Base-by-base conservation (phyloP, 2,113 vertebrate genomes). In the Nettapus auritus region DNA sequence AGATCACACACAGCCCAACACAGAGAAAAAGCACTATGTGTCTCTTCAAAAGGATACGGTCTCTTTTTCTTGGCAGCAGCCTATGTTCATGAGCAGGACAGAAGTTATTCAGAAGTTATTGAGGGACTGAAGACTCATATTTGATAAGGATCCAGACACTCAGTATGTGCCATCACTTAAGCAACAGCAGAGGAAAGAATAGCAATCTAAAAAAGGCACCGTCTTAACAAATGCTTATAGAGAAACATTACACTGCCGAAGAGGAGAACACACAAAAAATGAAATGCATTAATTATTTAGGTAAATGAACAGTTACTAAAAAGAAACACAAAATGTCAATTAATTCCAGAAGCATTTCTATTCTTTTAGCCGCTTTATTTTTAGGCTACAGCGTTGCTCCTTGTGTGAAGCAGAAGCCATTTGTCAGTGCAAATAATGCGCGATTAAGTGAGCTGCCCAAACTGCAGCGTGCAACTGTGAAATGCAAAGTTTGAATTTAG, bases 241-340 rank as follows among this genome's bases (percentile, higher is more conserved):
- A 59, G 29, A 75, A 87, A 87, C 28, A 36, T 69, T 82, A 73
- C 13, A 0, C 8, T 76, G 21, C 16, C 21, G 38, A 79, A 84
- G 42, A 82, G 19, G 9, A 89, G 50, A 88, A 84, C 29, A 68
- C 21, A 67, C 34, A 63, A 52, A 82, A 82, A 69, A 85, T 26
- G 7, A 89, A 73, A 21, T 3, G 5, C 31, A 75, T 79, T 1
- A 91, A 85, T 93, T 93, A 94, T 89, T 94, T 73, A 92, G 38
- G 57, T 69, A 63, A 91, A 68, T 76, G 56, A 96, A 23, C 42
- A 71, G 57, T 76, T 91, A 62, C 62, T 85, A 68, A 63, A 78
- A 52, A 70, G 63, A 4, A 55, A 57, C 15, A 62, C 22, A 29
- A 64, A 90, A 31, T 21, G 15, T 20, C 34, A 26, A 44, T 75